Evolutionary conservation across 1,140 invertebrate genomes (phyloP), one percentile per base, ranked within the genome.

Genomic region (Macrocentrus cingulum): DNA sequence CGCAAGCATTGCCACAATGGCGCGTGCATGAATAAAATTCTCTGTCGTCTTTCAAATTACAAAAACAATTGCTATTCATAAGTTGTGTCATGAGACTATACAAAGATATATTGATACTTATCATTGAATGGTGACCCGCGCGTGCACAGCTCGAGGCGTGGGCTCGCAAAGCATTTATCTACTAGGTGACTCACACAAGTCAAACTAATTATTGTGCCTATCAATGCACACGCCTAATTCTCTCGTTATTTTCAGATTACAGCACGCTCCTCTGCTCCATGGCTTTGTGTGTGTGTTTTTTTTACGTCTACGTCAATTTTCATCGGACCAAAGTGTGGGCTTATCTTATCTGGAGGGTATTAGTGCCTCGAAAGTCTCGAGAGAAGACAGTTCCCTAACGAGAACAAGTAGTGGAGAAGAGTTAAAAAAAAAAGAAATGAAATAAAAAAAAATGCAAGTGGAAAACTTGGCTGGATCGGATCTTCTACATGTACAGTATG

Each of bases 321-420:
- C 32, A 15, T 11, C 34, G 42, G 25, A 56, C 23, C 18, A 19
- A 52, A 34, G 29, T 56, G 53, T 56, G 41, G 41, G 53, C 53
- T 56, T 56, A 56, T 56, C 53, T 56, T 46, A 52, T 52, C 50
- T 52, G 5, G 18, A 44, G 42, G 25, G 53, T 25, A 46, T 56
- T 56, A 56, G 25, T 45, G 20, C 15, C 15, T n/a, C 42, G 29
- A 19, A 44, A 29, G 39, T 29, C 19, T 19, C 20, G 9, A 13
- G n/a, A 32, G 13, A 56, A 45, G 53, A 56, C 53, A 56, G 53
- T 46, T 46, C 25, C 42, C 42, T 46, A 56, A 56, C 53, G 53
- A 56, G 53, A 32, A 16, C 22, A 44, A 56, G 23, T 46, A 32
- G 18, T 32, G 13, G 19, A 56, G 32, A 20, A 45, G 39, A 54